phyloP scores from a whole-genome alignment of 2,888 invertebrate species.

The Rhamphomyia laevipes region DNA sequence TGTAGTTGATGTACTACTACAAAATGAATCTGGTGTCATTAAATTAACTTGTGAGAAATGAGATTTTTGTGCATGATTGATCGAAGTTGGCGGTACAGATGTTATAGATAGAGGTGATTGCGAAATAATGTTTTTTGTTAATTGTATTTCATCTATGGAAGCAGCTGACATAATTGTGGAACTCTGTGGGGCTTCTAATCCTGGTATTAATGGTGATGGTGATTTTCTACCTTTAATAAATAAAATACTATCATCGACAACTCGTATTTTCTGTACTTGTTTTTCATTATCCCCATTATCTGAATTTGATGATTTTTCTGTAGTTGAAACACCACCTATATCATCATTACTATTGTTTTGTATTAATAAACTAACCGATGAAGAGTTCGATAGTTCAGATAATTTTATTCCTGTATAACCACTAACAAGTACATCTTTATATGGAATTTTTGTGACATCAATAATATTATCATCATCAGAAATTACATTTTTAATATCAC shows the following conservation, averaged over 20 bases:
- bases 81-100: constrained; percentile 17
- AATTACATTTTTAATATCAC: constrained; percentile 9
- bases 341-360: neutral
- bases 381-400: constrained; percentile 2
- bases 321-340: neutral
- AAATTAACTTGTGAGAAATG: constrained; percentile 47
- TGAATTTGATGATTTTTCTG: neutral
- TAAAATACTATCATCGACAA: constrained; percentile 19
- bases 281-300: constrained; percentile 5
- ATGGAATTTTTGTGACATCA: neutral
- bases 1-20: constrained; percentile 30
- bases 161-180: too few relatives aligned
- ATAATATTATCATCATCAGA: neutral
- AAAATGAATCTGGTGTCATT: constrained; percentile 82
- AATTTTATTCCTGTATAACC: neutral
- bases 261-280: constrained; percentile 9
- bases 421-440: neutral
- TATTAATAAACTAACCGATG: neutral
- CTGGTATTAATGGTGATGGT: neutral
- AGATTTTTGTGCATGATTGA: neutral
- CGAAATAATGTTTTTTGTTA: neutral
- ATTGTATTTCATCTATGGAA: too few relatives aligned
- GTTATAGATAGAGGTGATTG: constrained; percentile 17
- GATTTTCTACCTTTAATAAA: neutral
- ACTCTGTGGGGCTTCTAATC: neutral